phyloP scores from a whole-genome alignment of 1,140 invertebrate genomes.

The Drosophila ananassae region DNA sequence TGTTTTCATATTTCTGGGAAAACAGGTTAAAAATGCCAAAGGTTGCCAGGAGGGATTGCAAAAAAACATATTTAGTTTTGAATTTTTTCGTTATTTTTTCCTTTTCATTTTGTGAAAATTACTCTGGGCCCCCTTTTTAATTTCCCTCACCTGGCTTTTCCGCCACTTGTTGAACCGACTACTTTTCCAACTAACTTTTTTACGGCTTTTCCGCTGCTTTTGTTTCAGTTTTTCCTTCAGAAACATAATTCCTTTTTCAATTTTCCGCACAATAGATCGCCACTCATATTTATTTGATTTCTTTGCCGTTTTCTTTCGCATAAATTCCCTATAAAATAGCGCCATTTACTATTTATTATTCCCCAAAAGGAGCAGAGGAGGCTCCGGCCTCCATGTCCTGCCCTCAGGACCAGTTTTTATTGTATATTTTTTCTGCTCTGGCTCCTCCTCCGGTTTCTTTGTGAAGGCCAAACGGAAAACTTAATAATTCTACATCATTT shows the following conservation, averaged over 20 bases:
- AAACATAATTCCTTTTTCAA: constrained; percentile 17
- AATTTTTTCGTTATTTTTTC: neutral
- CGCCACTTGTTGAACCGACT: neutral
- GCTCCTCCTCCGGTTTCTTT: constrained; percentile 29
- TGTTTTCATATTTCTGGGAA: constrained; percentile 9
- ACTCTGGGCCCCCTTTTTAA: neutral
- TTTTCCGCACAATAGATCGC: constrained; percentile 11
- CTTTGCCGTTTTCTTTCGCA: constrained; percentile 46
- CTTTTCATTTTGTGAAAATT: neutral
- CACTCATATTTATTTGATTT: constrained; percentile 35
- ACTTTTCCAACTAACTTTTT: neutral
- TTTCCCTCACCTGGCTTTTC: neutral
- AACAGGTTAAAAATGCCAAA: constrained; percentile 1
- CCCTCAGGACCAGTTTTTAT: neutral
- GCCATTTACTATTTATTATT: constrained; percentile 73
- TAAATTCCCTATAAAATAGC: constrained; percentile 72
- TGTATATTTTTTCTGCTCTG: neutral
- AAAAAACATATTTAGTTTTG: neutral
- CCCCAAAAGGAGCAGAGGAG: neutral
- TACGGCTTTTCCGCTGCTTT: neutral
- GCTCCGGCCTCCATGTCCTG: neutral
- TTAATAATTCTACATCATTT: constrained; percentile 74
- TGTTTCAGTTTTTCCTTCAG: neutral
- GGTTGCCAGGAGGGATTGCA: neutral
- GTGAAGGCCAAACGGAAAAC: constrained; percentile 46